phyloP scores from a whole-genome alignment of 2,888 invertebrate genomes.

The Congeria kusceri region DNA sequence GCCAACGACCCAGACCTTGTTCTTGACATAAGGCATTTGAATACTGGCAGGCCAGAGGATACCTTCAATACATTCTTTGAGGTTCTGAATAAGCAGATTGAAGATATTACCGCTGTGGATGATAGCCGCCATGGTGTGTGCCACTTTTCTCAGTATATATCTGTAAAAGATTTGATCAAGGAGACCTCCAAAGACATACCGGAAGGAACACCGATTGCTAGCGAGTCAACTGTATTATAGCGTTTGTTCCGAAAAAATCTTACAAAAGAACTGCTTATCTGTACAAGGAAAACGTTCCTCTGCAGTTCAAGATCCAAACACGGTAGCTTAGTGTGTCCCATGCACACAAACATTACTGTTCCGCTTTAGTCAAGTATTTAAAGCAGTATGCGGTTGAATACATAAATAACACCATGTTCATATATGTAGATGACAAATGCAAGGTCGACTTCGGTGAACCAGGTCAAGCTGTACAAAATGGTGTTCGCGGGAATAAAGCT shows the following conservation, averaged over 20 bases:
- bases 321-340: conserved; percentile 47
- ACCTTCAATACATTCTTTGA: conserved; percentile 52
- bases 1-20: conserved; percentile 47
- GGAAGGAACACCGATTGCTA: conserved; percentile 46
- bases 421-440: conserved; percentile 35
- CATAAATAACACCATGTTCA: not conserved
- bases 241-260: conserved; percentile 52
- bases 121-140: conserved; percentile 47
- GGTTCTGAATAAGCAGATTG: conserved; percentile 30
- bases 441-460: conserved; percentile 43
- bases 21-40: conserved; percentile 45
- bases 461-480: conserved; percentile 27
- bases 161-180: conserved; percentile 50
- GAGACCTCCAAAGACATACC: conserved; percentile 30
- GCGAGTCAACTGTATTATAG: conserved; percentile 54
- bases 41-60: conserved; percentile 52
- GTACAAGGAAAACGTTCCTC: conserved; percentile 40
- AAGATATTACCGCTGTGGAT: conserved; percentile 45
- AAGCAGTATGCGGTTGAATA: conserved; percentile 27
- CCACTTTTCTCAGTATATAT: conserved; percentile 51
- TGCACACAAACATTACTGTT: conserved; percentile 57
- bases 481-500: conserved; percentile 59
- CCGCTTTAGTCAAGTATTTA: conserved; percentile 50
- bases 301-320: conserved; percentile 50
- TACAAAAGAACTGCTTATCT: conserved; percentile 44